Percentiles rank a stretch among this genome's conserved stretches.
Evolutionary conservation across 1,140 invertebrate species (phyloP).

Genomic region (Anadara kagoshimensis): DNA sequence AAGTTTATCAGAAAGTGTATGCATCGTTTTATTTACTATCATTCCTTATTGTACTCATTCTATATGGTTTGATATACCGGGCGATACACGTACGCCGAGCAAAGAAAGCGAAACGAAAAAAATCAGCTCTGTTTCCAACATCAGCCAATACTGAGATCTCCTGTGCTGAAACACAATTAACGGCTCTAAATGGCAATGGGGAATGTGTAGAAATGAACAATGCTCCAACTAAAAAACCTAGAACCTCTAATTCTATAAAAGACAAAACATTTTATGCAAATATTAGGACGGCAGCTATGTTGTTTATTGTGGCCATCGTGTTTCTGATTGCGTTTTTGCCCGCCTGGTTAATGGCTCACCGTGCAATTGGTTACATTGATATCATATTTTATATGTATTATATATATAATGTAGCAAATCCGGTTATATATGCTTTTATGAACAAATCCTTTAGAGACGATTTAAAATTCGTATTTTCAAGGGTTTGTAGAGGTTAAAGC

Average conservation of each 20-base stretch:
- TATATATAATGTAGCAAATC: conserved; percentile 69
- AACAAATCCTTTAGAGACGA: conserved; percentile 66
- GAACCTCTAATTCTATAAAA: conserved; percentile 33
- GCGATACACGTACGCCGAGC: conserved; percentile 57
- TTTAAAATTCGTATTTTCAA: neutral
- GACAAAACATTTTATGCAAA: conserved; percentile 64
- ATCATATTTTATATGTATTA: conserved; percentile 71
- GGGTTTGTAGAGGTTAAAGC: neutral
- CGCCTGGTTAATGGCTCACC: conserved; percentile 65
- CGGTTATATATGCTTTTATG: conserved; percentile 72
- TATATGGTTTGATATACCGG: conserved; percentile 65
- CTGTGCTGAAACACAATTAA: conserved; percentile 49
- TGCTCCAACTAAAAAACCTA: conserved; percentile 6
- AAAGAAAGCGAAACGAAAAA: conserved; percentile 48
- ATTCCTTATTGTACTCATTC: conserved; percentile 58
- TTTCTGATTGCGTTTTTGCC: conserved; percentile 68
- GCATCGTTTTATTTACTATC: conserved; percentile 58
- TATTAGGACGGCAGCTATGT: conserved; percentile 66
- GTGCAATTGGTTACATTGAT: conserved; percentile 54
- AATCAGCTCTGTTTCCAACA: conserved; percentile 47
- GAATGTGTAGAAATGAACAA: conserved; percentile 1
- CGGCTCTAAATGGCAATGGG: conserved; percentile 17
- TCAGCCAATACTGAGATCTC: conserved; percentile 45
- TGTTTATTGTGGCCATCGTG: conserved; percentile 70
- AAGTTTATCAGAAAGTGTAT: conserved; percentile 62